These are phyloP conservation scores for Melangyna quadrimaculata DNA, from an alignment of 2,888 invertebrate genomes.

Conservation along the genomic window DNA sequence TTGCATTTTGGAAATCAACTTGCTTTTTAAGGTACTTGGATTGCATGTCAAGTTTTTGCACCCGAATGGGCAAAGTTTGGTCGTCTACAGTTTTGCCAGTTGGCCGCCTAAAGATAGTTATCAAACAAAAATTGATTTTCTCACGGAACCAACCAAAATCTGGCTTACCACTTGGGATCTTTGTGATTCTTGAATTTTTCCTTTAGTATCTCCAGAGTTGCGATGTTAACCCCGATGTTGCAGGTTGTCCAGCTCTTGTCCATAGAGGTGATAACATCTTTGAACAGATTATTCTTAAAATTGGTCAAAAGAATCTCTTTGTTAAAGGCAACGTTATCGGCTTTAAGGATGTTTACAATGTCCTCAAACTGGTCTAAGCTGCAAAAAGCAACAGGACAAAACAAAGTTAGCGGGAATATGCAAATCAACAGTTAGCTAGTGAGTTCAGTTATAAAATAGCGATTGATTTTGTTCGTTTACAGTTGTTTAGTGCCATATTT, in stretches of 20 bases:
- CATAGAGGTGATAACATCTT: conserved; percentile 64
- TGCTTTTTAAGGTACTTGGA: conserved; percentile 73
- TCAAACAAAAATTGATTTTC: neutral
- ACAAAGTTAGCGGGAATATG: neutral
- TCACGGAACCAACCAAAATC: neutral
- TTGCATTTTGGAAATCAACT: conserved; percentile 71
- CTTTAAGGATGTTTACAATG: conserved; percentile 69
- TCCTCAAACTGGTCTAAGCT: conserved; percentile 72
- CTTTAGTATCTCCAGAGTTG: conserved; percentile 73
- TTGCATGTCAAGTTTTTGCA: conserved; percentile 73
- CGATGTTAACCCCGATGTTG: conserved; percentile 72
- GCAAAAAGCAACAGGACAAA: conserved; percentile 25
- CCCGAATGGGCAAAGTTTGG: conserved; percentile 73
- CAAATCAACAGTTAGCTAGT: conserved; percentile 22
- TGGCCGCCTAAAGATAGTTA: conserved; percentile 72
- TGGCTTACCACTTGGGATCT: conserved; percentile 73
- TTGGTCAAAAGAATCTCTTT: conserved; percentile 66
- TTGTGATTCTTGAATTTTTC: conserved; percentile 71
- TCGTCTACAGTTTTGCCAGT: conserved; percentile 72
- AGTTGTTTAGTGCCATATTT: conserved; percentile 73
- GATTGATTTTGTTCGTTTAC: conserved; percentile 4
- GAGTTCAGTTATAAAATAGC: neutral
- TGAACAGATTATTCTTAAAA: conserved; percentile 68
- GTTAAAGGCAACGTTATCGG: conserved; percentile 69
- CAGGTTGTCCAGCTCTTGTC: conserved; percentile 73